phyloP scores from a whole-genome alignment of 2,113 vertebrate species.

The Triplophysa siluroides region DNA sequence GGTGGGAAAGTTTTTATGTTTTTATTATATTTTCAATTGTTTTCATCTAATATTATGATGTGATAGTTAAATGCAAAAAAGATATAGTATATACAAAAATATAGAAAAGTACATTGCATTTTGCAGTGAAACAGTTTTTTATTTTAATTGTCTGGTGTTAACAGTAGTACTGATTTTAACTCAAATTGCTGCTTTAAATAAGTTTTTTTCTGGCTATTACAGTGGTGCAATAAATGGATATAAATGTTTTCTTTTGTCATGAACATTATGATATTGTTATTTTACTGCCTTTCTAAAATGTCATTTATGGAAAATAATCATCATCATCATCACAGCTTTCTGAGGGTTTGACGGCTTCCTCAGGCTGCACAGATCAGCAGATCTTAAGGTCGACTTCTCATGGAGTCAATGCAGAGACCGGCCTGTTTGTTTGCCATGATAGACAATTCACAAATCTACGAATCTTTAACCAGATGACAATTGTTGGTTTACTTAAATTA shows the following conservation, averaged over 20 bases:
- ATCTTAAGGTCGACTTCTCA: not conserved
- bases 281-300: constrained; percentile 2
- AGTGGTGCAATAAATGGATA: constrained; percentile 51
- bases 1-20: not conserved
- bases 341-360: constrained; percentile 5
- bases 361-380: constrained; percentile 1
- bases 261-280: constrained; percentile 22
- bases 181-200: constrained; percentile 49
- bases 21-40: not conserved
- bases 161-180: constrained; percentile 19
- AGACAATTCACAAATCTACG: not conserved
- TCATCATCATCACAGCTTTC: not conserved
- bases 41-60: constrained; percentile 6
- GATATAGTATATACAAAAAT: not conserved
- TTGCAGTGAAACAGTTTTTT: not conserved
- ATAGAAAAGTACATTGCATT: not conserved
- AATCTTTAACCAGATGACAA: not conserved
- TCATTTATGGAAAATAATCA: not conserved
- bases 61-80: not conserved
- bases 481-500: not conserved
- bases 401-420: not conserved
- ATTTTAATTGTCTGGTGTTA: not conserved
- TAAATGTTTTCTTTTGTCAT: constrained; percentile 39
- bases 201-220: constrained; percentile 63
- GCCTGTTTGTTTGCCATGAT: not conserved